Percentiles rank a stretch among this genome's conserved stretches.
These are phyloP conservation scores for Aspidoscelis tigris DNA, from an alignment of 2,113 vertebrate species.

Conservation along the genomic window DNA sequence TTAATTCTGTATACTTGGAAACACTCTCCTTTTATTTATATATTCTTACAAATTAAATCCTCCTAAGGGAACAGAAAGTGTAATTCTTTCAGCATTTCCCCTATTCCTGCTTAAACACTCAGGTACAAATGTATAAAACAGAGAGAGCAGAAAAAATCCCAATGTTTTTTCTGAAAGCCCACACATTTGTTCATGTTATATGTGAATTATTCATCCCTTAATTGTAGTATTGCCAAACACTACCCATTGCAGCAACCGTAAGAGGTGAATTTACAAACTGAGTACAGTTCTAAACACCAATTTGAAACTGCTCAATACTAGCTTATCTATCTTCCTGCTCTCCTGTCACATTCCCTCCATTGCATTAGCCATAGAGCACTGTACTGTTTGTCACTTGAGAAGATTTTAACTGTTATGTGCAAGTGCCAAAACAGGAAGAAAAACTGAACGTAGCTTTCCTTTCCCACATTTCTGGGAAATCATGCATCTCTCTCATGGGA, in stretches of 20 bases:
- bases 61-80: background rate
- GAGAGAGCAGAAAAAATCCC: background rate
- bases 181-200: slow-evolving; percentile 12
- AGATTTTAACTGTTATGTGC: background rate
- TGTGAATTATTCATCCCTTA: background rate
- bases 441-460: background rate
- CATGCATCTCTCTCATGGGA: background rate
- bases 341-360: background rate
- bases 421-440: background rate
- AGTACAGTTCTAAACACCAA: too few relatives aligned
- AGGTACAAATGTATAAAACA: background rate
- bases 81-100: background rate
- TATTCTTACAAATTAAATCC: background rate
- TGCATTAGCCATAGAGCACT: background rate
- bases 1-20: background rate
- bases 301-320: too few relatives aligned
- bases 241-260: background rate
- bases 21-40: background rate
- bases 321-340: too few relatives aligned
- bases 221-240: background rate
- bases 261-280: background rate
- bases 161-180: background rate
- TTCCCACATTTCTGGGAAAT: background rate
- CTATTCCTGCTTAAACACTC: background rate
- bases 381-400: background rate